These are phyloP conservation scores for Oxyscelio sp. DNA, from an alignment of 2,888 invertebrate genomes.

Conservation along the genomic window DNA sequence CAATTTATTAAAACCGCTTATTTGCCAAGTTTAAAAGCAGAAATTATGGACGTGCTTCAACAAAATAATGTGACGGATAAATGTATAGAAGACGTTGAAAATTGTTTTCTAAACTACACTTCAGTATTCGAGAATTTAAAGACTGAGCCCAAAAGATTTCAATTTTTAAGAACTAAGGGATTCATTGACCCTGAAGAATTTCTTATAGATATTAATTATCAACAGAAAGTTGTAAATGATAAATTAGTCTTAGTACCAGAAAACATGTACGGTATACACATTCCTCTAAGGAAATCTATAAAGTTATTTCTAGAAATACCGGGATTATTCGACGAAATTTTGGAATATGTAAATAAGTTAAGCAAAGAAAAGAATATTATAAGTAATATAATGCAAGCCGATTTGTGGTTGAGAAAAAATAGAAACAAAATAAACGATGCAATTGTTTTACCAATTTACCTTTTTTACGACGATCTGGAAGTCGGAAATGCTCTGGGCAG, in stretches of 20 bases:
- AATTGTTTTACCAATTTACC: conserved; percentile 4
- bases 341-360: conserved; percentile 7
- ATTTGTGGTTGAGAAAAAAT: conserved; percentile 17
- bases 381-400: conserved; percentile 20
- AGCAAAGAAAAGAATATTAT: background rate
- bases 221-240: background rate
- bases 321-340: conserved; percentile 13
- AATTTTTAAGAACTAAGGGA: conserved; percentile 14
- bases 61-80: conserved; percentile 6
- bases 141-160: conserved; percentile 13
- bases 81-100: conserved; percentile 10
- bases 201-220: background rate
- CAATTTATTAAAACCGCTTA: conserved; percentile 10
- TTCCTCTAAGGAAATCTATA: conserved; percentile 5
- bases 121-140: background rate
- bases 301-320: conserved; percentile 27
- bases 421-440: background rate
- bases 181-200: conserved; percentile 10
- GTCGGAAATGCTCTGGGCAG: conserved; percentile 15
- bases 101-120: background rate
- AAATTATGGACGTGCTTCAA: conserved; percentile 3
- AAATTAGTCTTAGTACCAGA: background rate
- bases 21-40: background rate
- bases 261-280: background rate
- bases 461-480: conserved; percentile 26